Evolutionary conservation across 2,888 invertebrate species (phyloP), one percentile per base, ranked within the genome.

Genomic region (Eudasyphora cyanicolor): DNA sequence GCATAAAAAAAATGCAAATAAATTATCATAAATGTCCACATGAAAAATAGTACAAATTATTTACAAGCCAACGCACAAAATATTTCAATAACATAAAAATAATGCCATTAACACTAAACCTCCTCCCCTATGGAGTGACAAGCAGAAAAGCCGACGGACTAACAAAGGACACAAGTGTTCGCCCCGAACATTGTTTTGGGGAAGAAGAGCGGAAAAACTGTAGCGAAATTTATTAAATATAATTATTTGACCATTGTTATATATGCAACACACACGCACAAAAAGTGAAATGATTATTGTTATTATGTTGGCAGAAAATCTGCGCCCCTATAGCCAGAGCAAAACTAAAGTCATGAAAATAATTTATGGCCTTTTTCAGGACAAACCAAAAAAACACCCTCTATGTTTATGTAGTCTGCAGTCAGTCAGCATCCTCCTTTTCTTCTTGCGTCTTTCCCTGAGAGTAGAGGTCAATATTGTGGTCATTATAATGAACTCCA

Each of bases 191-290:
- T 51, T 51, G 51, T 29, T 57, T n/a, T 29, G 27, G 17, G 21
- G 60, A 19, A 69, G 35, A 8, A 27, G 67, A 62, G 38, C 64
- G 64, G 29, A 81, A 78, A 80, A 81, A 81, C 70, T 75, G 45
- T 64, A 78, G 71, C 76, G 51, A 29, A 82, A 78, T 85, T 77
- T 85, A 85, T 82, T 76, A 85, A 83, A 85, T 79, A 78, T 83
- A 83, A 85, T 85, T 83, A 85, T 73, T 54, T 19, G 38, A 57
- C 81, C 64, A 83, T 85, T 83, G 81, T 79, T 51, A 70, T 35
- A 77, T 38, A 60, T 69, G 75, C n/a, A n/a, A n/a, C n/a, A n/a
- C 45, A 79, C 76, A 79, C 64, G 17, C 10, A 12, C 14, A 69
- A 45, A 49, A 21, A 64, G 5, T 32, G 12, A 35, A 60, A 38